Base-by-base conservation (phyloP, 2,797 vertebrate genomes). In the Distichodus sexfasciatus region DNA sequence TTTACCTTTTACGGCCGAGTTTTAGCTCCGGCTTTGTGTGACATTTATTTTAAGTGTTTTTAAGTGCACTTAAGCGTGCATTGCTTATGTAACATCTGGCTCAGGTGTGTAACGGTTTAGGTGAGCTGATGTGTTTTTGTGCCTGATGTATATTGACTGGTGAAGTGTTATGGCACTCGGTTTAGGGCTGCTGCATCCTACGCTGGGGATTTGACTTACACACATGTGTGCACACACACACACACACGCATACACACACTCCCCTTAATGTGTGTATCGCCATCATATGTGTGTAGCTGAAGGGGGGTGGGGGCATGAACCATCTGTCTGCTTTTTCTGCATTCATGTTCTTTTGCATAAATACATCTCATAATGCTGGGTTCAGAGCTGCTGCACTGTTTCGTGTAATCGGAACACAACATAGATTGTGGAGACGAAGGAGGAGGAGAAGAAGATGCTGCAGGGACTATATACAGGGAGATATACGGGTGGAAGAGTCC, bases 91-190 rank as follows among this genome's bases (percentile, higher is more conserved):
- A n/a, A n/a, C n/a, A n/a, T n/a, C n/a, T n/a, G n/a, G n/a, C n/a
- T n/a, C n/a, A n/a, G n/a, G 47, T 36, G 59, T 36, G 51, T 60
- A 53, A 60, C 63, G 59, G 38, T 51, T n/a, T 23, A 40, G 58
- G 75, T 71, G 79, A 48, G 76, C 59, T 74, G 66, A 79, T 58
- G 61, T 61, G 38, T 74, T 24, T 57, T n/a, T 51, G 67, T 79
- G 82, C 82, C 69, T 79, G 82, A 81, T 82, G 81, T 82, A 67
- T 67, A 76, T 64, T 79, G 80, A 81, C 69, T 81, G 78, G 82
- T 83, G 64, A 75, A 76, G 78, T 72, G 58, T 79, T 87, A 78
- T 83, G 81, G 84, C 85, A 79, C 55, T 65, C 77, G 80, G 81
- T 75, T 79, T 82, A 71, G 61, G 76, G 74, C 43, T 82, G 76